Conservation (phyloP, 1,140 invertebrate genomes). For the Trichonephila inaurata region DNA sequence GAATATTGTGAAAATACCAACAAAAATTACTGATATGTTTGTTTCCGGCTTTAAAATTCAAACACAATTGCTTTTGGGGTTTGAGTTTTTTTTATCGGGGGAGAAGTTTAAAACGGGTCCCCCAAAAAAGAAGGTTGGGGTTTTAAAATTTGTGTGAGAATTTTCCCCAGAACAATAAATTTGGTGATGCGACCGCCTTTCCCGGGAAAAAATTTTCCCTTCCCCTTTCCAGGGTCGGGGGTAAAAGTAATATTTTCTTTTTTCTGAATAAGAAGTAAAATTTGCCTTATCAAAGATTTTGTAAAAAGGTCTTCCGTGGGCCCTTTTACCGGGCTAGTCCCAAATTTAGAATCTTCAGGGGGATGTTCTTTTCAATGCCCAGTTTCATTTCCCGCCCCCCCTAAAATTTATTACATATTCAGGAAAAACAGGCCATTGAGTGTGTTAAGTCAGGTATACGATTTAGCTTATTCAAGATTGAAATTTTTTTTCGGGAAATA, state of each 20-base stretch:
- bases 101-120: too few species aligned
- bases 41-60: too few species aligned
- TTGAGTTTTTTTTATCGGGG: too few species aligned
- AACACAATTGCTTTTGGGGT: too few species aligned
- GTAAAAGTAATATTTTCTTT: background rate
- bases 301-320: background rate
- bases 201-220: background rate
- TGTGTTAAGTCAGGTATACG: too few species aligned
- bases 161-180: background rate
- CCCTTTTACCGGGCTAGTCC: background rate
- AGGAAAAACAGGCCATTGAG: too few species aligned
- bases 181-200: background rate
- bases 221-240: background rate
- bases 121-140: too few species aligned
- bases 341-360: background rate
- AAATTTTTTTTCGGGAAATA: too few species aligned
- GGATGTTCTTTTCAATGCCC: background rate
- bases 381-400: background rate
- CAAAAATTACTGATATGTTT: too few species aligned
- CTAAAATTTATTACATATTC: background rate
- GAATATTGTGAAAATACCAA: too few species aligned
- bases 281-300: background rate
- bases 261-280: background rate
- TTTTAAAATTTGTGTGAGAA: too few species aligned
- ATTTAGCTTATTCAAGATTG: too few species aligned